Evolutionary conservation across 2,797 vertebrate genomes (phyloP).

Genomic region (Hafferia zeledoni): DNA sequence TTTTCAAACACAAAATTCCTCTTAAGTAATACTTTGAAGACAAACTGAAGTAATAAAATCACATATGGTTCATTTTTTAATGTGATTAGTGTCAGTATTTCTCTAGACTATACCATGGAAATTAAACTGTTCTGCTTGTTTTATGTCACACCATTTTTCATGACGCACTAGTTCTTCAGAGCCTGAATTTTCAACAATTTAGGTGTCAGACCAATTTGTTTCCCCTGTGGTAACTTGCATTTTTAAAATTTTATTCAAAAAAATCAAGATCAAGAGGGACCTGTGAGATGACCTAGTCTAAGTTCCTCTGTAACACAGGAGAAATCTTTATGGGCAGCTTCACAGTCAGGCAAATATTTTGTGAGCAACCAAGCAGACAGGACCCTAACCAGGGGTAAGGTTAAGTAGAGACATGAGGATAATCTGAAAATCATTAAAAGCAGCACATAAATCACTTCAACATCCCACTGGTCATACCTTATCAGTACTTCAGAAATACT

Average conservation of each 20-base stretch:
- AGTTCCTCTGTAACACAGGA: not conserved
- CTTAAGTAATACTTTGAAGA: not conserved
- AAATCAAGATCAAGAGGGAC: not conserved
- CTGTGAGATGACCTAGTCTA: not conserved
- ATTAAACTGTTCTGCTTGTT: not conserved
- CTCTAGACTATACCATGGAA: not conserved
- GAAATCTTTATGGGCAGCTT: not conserved
- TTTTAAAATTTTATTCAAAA: not conserved
- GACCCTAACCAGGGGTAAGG: not conserved
- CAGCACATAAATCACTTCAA: not conserved
- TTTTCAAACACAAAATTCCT: not conserved
- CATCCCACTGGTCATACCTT: accelerated
- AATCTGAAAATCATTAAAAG: not conserved
- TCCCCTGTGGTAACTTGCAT: not conserved
- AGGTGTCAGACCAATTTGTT: not conserved
- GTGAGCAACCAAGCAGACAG: not conserved
- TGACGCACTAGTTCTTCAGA: not conserved
- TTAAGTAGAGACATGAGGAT: not conserved
- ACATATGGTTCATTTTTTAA: not conserved
- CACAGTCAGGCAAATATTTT: not conserved
- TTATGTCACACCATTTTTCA: not conserved
- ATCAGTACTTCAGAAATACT: not conserved
- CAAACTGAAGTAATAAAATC: not conserved
- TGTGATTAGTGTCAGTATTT: not conserved
- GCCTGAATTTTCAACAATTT: not conserved